phyloP scores from a whole-genome alignment of 1,140 invertebrate genomes.

The Acyrthosiphon pisum region DNA sequence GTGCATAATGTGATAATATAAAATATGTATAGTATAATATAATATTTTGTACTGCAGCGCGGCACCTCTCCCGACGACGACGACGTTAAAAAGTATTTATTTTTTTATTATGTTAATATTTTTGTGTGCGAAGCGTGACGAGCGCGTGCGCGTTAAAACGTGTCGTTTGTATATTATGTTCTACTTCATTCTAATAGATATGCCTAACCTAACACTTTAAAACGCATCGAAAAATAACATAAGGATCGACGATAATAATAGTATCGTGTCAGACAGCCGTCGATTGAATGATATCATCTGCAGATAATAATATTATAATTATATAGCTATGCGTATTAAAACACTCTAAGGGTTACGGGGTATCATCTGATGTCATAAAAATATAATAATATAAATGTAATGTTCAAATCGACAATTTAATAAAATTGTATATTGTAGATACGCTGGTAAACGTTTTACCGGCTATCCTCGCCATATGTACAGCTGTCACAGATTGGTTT shows the following conservation, averaged over 20 bases:
- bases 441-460: not conserved
- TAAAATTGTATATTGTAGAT: not conserved
- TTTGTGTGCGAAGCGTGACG: not conserved
- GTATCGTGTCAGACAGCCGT: not conserved
- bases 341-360: too few species aligned
- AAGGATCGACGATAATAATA: not conserved
- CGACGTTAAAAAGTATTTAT: constrained; percentile 16
- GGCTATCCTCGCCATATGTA: too few species aligned
- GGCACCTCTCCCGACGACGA: not conserved
- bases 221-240: not conserved
- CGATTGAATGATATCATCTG: not conserved
- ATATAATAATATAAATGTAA: not conserved
- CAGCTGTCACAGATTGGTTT: too few species aligned
- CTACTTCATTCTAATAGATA: too few species aligned
- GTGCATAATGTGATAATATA: not conserved
- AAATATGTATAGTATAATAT: not conserved
- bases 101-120: constrained; percentile 20
- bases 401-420: not conserved
- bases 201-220: not conserved
- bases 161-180: not conserved
- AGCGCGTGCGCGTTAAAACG: not conserved
- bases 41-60: not conserved
- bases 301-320: not conserved
- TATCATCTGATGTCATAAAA: too few species aligned
- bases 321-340: too few species aligned